Evolutionary conservation across 2,888 invertebrate species (phyloP), one percentile per base, ranked within the genome.

Genomic region (Strigamia crassipes): DNA sequence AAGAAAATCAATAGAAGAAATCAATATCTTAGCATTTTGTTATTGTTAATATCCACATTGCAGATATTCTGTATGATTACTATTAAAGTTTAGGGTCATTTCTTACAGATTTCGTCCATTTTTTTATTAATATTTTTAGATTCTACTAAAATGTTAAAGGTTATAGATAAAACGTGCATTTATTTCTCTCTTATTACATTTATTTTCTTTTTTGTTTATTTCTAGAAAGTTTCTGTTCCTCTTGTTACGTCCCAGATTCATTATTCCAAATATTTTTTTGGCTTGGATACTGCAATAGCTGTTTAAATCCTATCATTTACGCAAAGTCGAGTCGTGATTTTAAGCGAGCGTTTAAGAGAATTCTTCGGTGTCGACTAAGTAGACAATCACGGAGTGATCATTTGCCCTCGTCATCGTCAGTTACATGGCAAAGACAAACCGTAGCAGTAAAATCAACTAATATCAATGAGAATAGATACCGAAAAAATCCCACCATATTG

Each of bases 261-360:
- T 86, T 91, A 0, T 92, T 92, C 89, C 90, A 90, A 84, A 89
- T 91, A 86, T 91, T 91, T 85, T 92, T 92, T 82, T 92, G 92
- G 92, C 89, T 92, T 1, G 92, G 92, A 0, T 93, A 92, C 87
- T 90, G 90, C 84, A 93, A 92, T 89, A 79, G 92, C 0, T 91
- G 92, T 18, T 89, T 92, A 83, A 92, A 92, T 86, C 92, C 92
- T 0, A 89, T 92, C 79, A 92, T 92, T 83, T 92, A 92, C 87
- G 92, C 92, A 2, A 85, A 91, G 88, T 85, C 91, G 86, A 86
- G 89, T 82, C 86, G 89, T 56, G 90, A 90, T 84, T 89, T 90
- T 85, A 88, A 90, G 82, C 86, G 89, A 82, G 90, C 90, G 61
- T 90, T 90, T 85, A 86, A 87, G n/a, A 85, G 87, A 13, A 88